phyloP scores from a whole-genome alignment of 2,888 invertebrate genomes.

The Callimorpha dominula region DNA sequence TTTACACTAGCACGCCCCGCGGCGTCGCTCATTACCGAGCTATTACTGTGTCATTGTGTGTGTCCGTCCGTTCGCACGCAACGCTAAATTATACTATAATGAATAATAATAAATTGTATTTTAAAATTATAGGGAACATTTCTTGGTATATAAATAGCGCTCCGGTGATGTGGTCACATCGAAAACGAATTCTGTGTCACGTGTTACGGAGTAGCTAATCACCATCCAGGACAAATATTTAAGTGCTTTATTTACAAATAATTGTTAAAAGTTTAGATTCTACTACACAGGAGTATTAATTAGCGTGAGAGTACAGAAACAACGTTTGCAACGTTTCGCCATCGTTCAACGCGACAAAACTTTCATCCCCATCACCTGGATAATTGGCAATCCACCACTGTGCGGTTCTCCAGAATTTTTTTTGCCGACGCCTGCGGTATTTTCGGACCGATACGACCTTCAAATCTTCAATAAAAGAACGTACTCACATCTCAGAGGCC shows the following conservation, averaged over 20 bases:
- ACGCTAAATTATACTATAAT: slow-evolving; percentile 19
- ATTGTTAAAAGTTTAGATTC: too few species aligned
- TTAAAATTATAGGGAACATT: slow-evolving; percentile 5
- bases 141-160: background rate
- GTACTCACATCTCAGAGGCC: too few species aligned
- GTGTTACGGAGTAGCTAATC: background rate
- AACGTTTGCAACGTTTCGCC: too few species aligned
- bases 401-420: too few species aligned
- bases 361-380: too few species aligned
- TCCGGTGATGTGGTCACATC: background rate
- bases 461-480: too few species aligned
- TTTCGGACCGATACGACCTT: too few species aligned
- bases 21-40: slow-evolving; percentile 49
- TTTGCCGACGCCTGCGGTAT: too few species aligned
- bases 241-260: background rate
- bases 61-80: slow-evolving; percentile 29
- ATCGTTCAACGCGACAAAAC: too few species aligned
- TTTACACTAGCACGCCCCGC: slow-evolving; percentile 36
- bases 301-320: too few species aligned
- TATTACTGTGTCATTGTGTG: slow-evolving; percentile 49
- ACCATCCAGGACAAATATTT: background rate
- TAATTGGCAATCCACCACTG: too few species aligned
- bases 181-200: background rate
- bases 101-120: slow-evolving; percentile 13
- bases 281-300: too few species aligned